Base-by-base conservation (phyloP, 2,113 vertebrate species). In the Coptodon bakossiorum region DNA sequence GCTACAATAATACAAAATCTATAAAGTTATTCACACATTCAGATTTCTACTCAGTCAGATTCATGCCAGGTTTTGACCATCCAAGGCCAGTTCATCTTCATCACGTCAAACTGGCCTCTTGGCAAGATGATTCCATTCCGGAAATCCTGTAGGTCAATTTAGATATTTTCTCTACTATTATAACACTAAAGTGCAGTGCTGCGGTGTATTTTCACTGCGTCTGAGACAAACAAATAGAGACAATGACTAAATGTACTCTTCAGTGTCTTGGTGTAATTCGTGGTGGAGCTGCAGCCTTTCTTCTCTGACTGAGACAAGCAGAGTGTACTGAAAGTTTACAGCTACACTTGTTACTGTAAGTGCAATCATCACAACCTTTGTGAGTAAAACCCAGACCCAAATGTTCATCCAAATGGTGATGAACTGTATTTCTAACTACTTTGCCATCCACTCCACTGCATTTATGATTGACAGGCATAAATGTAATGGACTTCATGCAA, bases 61-160 rank as follows among this genome's bases (percentile, higher is more conserved):
- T 78, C 29, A 13, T 11, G 38, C 36, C n/a, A 24, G 38, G n/a
- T 43, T 43, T 71, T 45, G 1, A 0, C 5, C 79, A 53, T 5
- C 1, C 5, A 22, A 43, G 16, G n/a, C 54, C 27, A 34, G 16
- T 48, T 24, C 0, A 1, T 48, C 34, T 16, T 57, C 11, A 40
- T 84, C 29, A 5, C 38, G 6, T 27, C 57, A 22, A 34, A 59
- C 56, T 27, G 56, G 80, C 36, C 34, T 80, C 19, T 40, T 6
- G n/a, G 36, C 34, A 29, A 59, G 9, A 24, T 14, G 27, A 22
- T 54, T 56, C 36, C 17, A 4, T 61, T 76, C 83, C 2, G 45
- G 6, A 82, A 78, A 22, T 53, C 22, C 19, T 3, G 73, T 45
- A 38, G 40, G 43, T 86, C 76, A 82, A 22, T 86, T 9, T 7